A percentile compares a stretch with the other conserved stretches of the same genome.
Evolutionary conservation across 1,140 invertebrate genomes (phyloP).

Genomic region (Cyrtorhinus lividipennis): DNA sequence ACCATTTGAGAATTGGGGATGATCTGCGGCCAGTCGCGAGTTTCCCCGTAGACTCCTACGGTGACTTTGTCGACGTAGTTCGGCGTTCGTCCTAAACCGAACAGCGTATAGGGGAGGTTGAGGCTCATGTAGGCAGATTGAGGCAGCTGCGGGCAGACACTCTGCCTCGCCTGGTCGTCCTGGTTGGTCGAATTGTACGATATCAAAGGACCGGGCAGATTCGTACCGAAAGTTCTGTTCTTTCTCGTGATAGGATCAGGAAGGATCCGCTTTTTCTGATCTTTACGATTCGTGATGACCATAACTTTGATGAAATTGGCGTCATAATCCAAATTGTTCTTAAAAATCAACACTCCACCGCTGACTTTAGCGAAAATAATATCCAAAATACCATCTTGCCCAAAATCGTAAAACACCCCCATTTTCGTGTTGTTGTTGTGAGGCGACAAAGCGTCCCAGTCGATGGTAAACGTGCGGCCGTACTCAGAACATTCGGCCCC

Average conservation of each 20-base stretch:
- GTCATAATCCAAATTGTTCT: slow-evolving; percentile 81
- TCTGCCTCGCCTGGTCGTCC: slow-evolving; percentile 55
- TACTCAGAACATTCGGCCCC: slow-evolving; percentile 43
- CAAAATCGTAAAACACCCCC: slow-evolving; percentile 85
- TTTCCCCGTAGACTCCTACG: slow-evolving; percentile 57
- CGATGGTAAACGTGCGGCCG: slow-evolving; percentile 56
- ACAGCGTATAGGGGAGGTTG: slow-evolving; percentile 85
- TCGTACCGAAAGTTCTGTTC: slow-evolving; percentile 68
- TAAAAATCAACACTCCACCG: slow-evolving; percentile 52
- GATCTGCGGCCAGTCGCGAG: slow-evolving; percentile 72
- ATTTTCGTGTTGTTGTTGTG: slow-evolving; percentile 58
- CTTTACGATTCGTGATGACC: slow-evolving; percentile 71
- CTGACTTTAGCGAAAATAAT: slow-evolving; percentile 54
- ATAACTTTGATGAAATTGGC: slow-evolving; percentile 93
- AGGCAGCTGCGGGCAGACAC: slow-evolving; percentile 70
- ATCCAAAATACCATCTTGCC: slow-evolving; percentile 70
- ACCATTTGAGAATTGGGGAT: slow-evolving; percentile 97
- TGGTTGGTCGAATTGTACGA: slow-evolving; percentile 73
- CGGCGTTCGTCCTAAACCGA: slow-evolving; percentile 88
- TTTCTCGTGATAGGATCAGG: slow-evolving; percentile 55
- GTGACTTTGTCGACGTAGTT: slow-evolving; percentile 90
- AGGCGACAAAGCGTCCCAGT: slow-evolving; percentile 52
- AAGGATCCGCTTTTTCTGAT: slow-evolving; percentile 45
- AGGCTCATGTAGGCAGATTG: slow-evolving; percentile 85
- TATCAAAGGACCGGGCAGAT: slow-evolving; percentile 75